Conservation (phyloP, 1,140 invertebrate species). For the Charaxes varanes region DNA sequence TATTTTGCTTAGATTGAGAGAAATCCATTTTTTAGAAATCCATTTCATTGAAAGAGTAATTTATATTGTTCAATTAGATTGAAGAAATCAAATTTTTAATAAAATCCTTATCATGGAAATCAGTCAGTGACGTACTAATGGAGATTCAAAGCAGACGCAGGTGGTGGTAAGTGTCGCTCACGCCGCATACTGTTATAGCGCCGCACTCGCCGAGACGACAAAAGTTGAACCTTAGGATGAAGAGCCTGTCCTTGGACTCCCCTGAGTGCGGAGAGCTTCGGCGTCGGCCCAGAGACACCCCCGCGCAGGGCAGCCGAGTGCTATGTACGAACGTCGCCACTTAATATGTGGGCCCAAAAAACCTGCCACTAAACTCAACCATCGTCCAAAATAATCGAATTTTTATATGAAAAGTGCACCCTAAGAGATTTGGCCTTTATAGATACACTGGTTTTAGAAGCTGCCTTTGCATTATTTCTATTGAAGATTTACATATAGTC, state of each 20-base stretch:
- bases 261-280: conserved; percentile 93
- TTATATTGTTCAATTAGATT: no score
- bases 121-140: conserved; percentile 3
- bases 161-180: conserved; percentile 40
- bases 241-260: conserved; percentile 96
- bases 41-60: no score
- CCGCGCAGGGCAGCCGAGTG: conserved; percentile 63
- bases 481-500: no score
- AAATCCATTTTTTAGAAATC: no score
- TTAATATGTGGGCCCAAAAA: conserved; percentile 50
- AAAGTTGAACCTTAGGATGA: conserved; percentile 97
- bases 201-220: conserved; percentile 96
- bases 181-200: conserved; percentile 79
- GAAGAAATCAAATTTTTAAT: no score
- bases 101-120: no score
- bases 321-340: conserved; percentile 58
- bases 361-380: conserved; percentile 17
- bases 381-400: no score
- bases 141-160: conserved; percentile 1
- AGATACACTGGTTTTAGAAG: no score
- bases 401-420: no score
- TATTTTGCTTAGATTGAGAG: no score
- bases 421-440: no score
- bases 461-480: no score
- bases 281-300: conserved; percentile 75